Evolutionary conservation across 2,797 vertebrate species (phyloP).

Genomic region (Hydrocynus forskahlii): DNA sequence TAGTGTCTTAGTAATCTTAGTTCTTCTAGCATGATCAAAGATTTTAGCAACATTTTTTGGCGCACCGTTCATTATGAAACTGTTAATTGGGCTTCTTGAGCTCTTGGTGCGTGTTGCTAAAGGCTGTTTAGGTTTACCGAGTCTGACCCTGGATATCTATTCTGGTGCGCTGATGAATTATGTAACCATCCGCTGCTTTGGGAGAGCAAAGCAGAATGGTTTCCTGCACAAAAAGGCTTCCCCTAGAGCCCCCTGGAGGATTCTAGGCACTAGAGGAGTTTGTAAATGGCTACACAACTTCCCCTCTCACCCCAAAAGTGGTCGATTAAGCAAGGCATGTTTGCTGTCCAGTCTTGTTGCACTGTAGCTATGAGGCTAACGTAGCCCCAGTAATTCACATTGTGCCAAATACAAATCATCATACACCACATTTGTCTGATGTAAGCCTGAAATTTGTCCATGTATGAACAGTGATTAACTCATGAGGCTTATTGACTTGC

Average conservation of each 20-base stretch:
- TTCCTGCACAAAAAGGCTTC: neutral
- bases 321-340: neutral
- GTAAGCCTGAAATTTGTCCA: no score
- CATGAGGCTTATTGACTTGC: no score
- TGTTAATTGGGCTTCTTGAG: neutral
- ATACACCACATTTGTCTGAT: no score
- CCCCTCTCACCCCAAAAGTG: neutral
- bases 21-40: slow-evolving; percentile 20
- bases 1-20: no score
- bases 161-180: neutral
- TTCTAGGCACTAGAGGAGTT: neutral
- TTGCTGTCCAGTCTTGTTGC: neutral
- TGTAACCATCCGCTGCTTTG: slow-evolving; percentile 1
- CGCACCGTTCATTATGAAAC: neutral
- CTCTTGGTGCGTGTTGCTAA: slow-evolving; percentile 2
- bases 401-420: neutral
- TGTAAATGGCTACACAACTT: neutral
- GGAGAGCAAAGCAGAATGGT: neutral
- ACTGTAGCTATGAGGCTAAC: neutral
- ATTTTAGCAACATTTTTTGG: slow-evolving; percentile 9
- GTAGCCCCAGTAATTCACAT: neutral
- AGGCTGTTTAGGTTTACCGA: slow-evolving; percentile 16
- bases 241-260: neutral
- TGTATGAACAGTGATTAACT: no score
- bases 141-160: slow-evolving; percentile 4